Conservation (phyloP, 2,888 invertebrate genomes). For the Cylloceria caligata region DNA sequence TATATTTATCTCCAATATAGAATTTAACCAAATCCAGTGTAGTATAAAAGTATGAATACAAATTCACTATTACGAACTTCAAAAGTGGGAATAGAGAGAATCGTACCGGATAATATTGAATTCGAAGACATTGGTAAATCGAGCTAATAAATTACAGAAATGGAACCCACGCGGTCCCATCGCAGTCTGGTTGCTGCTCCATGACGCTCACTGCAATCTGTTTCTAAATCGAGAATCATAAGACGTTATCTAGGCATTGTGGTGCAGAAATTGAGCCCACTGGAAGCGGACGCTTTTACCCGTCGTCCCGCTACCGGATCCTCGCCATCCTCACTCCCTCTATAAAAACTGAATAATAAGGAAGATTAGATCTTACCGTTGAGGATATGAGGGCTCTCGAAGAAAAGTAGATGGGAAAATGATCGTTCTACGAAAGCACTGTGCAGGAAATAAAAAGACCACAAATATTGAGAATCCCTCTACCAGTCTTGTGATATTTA, state of each 20-base stretch:
- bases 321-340: slow-evolving; percentile 29
- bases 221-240: slow-evolving; percentile 68
- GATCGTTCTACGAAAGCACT: slow-evolving; percentile 36
- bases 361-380: slow-evolving; percentile 59
- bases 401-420: slow-evolving; percentile 51
- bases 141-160: slow-evolving; percentile 66
- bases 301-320: slow-evolving; percentile 17
- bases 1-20: not conserved
- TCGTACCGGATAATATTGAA: slow-evolving; percentile 63
- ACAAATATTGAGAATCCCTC: slow-evolving; percentile 3
- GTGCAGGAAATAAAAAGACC: slow-evolving; percentile 20
- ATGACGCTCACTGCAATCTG: slow-evolving; percentile 65
- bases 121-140: slow-evolving; percentile 65
- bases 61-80: not conserved
- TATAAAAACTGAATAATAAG: slow-evolving; percentile 61
- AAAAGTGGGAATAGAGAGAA: not conserved
- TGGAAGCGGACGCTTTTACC: slow-evolving; percentile 41
- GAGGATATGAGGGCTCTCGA: slow-evolving; percentile 52
- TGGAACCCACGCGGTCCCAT: slow-evolving; percentile 27
- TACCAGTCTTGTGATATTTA: too few species aligned
- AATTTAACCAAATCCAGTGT: too few species aligned
- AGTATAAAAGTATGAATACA: not conserved
- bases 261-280: slow-evolving; percentile 60
- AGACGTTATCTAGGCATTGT: slow-evolving; percentile 64
- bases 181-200: not conserved